Percentiles rank a stretch among this genome's conserved stretches.
Conservation (phyloP, 2,113 vertebrate genomes). For the Merops nubicus region DNA sequence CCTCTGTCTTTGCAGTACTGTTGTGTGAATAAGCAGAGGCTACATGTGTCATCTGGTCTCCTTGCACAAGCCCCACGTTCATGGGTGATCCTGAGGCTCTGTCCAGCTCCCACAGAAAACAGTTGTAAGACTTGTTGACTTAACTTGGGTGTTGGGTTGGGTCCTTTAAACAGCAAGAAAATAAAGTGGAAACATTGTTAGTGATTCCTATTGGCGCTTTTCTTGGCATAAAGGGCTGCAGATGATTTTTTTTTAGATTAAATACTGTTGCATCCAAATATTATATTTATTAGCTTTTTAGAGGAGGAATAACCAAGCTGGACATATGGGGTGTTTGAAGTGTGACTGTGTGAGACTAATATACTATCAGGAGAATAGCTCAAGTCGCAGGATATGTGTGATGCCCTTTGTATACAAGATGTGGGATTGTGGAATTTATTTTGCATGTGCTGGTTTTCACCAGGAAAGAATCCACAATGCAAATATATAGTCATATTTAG, state of each 20-base stretch:
- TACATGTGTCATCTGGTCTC: not conserved
- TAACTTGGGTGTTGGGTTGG: not conserved
- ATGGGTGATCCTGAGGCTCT: not conserved
- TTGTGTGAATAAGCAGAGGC: slow-evolving; percentile 8
- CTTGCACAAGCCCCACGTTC: not conserved
- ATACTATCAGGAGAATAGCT: slow-evolving; percentile 67
- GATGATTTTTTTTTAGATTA: slow-evolving; percentile 50
- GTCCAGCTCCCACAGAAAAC: not conserved
- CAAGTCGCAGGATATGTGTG: slow-evolving; percentile 51
- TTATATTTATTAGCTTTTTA: slow-evolving; percentile 65
- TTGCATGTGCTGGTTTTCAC: slow-evolving; percentile 29
- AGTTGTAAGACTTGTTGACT: not conserved
- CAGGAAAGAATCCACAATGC: slow-evolving; percentile 45
- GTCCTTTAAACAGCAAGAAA: not conserved
- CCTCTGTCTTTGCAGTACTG: not conserved
- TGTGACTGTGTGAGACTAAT: slow-evolving; percentile 74
- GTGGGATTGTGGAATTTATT: slow-evolving; percentile 50
- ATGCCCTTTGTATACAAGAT: slow-evolving; percentile 60
- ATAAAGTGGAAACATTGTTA: slow-evolving; percentile 39
- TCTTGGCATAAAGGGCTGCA: slow-evolving; percentile 25
- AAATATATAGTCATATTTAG: slow-evolving; percentile 18
- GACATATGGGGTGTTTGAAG: slow-evolving; percentile 74
- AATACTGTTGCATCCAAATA: slow-evolving; percentile 49
- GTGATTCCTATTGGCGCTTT: slow-evolving; percentile 23
- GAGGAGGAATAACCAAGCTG: slow-evolving; percentile 66